phyloP scores from a whole-genome alignment of 2,888 invertebrate species.

The Byasa hedistus region DNA sequence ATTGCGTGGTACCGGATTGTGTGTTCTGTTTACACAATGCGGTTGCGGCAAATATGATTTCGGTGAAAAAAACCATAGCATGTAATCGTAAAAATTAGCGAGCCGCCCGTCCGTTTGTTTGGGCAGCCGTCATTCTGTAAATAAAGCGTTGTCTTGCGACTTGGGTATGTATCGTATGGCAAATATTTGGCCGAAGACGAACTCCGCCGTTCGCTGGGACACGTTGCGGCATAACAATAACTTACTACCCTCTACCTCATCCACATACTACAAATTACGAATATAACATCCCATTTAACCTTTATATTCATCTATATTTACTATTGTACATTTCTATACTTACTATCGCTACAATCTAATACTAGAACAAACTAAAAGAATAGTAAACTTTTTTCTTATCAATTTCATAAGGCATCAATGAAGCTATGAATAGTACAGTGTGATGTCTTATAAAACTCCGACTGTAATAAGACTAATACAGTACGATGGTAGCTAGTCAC shows the following conservation, averaged over 20 bases:
- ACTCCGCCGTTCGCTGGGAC: constrained; percentile 38
- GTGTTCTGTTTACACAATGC: too few species aligned
- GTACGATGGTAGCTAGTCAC: too few species aligned
- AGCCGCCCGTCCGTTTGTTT: constrained; percentile 30
- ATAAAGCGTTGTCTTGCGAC: background rate
- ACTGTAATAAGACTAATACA: too few species aligned
- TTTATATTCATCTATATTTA: too few species aligned
- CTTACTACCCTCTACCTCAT: constrained; percentile 36
- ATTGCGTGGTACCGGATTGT: too few species aligned
- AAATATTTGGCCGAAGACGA: constrained; percentile 43
- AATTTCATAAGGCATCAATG: too few species aligned
- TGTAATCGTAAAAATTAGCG: constrained; percentile 30
- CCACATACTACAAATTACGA: constrained; percentile 20
- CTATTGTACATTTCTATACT: too few species aligned
- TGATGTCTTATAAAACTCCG: too few species aligned
- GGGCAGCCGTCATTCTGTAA: constrained; percentile 18
- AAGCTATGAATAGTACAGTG: too few species aligned
- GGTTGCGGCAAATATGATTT: background rate
- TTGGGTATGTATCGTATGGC: constrained; percentile 35
- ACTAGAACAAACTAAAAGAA: too few species aligned
- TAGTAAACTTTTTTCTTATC: too few species aligned
- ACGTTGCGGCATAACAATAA: constrained; percentile 41
- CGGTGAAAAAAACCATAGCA: constrained; percentile 11
- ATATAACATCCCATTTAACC: constrained; percentile 17
- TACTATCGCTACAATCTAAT: too few species aligned